Evolutionary conservation across 2,888 invertebrate genomes (phyloP).

Genomic region (Hirtodrosophila duncani): DNA sequence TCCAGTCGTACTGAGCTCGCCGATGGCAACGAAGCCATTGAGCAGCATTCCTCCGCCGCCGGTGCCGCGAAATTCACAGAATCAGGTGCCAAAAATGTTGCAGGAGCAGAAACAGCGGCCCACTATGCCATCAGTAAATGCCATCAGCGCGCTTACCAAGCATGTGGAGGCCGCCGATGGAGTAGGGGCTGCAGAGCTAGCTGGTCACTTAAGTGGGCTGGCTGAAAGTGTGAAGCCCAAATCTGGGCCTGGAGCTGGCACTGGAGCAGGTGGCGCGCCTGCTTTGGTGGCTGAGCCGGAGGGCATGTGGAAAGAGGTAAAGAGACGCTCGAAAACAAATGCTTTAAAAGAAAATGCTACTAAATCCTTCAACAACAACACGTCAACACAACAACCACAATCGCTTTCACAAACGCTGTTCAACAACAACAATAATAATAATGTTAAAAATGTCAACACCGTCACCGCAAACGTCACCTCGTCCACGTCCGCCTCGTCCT

Average conservation of each 20-base stretch:
- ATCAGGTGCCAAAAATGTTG: constrained; percentile 65
- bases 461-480: constrained; percentile 38
- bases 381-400: constrained; percentile 53
- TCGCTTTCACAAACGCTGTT: constrained; percentile 73
- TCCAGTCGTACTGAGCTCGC: constrained; percentile 77
- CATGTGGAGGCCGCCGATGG: constrained; percentile 65
- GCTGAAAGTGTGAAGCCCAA: constrained; percentile 75
- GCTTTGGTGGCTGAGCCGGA: constrained; percentile 70
- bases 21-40: constrained; percentile 80
- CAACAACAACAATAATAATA: constrained; percentile 55
- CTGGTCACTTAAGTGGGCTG: constrained; percentile 75
- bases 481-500: constrained; percentile 40
- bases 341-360: constrained; percentile 79
- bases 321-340: constrained; percentile 80
- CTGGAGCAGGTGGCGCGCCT: constrained; percentile 41
- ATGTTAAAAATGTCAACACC: constrained; percentile 44
- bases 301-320: constrained; percentile 80
- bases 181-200: constrained; percentile 65
- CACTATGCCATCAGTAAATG: constrained; percentile 53
- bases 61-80: constrained; percentile 82
- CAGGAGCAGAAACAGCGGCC: constrained; percentile 58
- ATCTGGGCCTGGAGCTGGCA: constrained; percentile 25
- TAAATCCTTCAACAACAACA: constrained; percentile 66
- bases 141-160: constrained; percentile 71
- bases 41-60: constrained; percentile 84